Evolutionary conservation across 1,140 invertebrate genomes (phyloP).

Genomic region (Megalonaias nervosa): DNA sequence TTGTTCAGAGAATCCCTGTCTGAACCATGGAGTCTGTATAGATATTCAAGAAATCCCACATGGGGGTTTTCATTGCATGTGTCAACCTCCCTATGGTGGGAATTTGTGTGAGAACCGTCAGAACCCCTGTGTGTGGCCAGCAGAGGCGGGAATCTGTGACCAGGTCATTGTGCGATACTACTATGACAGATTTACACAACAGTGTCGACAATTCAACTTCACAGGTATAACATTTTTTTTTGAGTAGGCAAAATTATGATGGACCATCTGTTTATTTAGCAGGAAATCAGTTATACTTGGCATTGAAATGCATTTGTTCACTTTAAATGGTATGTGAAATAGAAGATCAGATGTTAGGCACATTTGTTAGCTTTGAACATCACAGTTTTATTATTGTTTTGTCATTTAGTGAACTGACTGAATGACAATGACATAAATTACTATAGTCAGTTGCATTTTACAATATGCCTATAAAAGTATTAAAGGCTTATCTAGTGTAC

Average conservation of each 20-base stretch:
- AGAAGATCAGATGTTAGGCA: too few species aligned
- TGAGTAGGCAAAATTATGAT: neutral
- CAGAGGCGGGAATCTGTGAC: constrained; percentile 57
- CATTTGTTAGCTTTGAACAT: neutral
- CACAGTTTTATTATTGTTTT: neutral
- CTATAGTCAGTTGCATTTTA: too few species aligned
- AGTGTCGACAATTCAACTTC: constrained; percentile 63
- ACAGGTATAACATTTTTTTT: constrained; percentile 43
- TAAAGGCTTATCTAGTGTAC: too few species aligned
- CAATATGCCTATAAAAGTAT: too few species aligned
- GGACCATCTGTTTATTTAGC: neutral
- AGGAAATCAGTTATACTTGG: neutral
- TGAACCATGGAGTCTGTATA: constrained; percentile 58
- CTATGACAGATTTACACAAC: constrained; percentile 59
- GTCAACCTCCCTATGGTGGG: constrained; percentile 61
- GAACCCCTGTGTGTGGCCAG: constrained; percentile 62
- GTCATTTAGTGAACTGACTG: too few species aligned
- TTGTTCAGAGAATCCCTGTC: constrained; percentile 57
- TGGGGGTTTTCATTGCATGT: constrained; percentile 55
- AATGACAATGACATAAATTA: too few species aligned
- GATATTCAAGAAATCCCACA: constrained; percentile 26
- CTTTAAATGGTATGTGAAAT: neutral
- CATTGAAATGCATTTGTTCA: neutral
- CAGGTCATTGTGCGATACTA: constrained; percentile 54
- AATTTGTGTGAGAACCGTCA: constrained; percentile 53